Base-by-base conservation (phyloP, 1,140 invertebrate genomes). In the Leptinotarsa texana region DNA sequence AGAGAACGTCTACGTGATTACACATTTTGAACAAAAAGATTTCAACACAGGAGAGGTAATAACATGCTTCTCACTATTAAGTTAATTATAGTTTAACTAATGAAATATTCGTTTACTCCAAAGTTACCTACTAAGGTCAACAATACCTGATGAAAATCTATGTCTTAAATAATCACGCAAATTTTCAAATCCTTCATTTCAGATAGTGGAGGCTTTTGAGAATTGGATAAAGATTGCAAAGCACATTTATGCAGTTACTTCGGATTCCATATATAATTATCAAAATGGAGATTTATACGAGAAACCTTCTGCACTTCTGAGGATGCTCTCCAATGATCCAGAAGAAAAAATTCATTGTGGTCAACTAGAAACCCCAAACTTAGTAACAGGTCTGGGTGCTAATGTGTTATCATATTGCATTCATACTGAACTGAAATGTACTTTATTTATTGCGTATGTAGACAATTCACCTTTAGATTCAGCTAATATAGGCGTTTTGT, bases 391-490 rank as follows among this genome's bases (percentile, higher is more conserved):
- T 17, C 69, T 83, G 51, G 75, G 76, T 63, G 80, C 81, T 33
- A 73, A 61, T 47, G 70, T 82, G 21, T 74, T 82, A 15, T 77
- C 79, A 18, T 83, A 80, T 69, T 83, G 76, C 71, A 67, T 79
- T 51, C 75, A 79, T 67, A 75, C 51, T 27, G 69, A 61, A 11
- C n/a, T 72, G 4, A 76, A 75, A 61, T 78, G 78, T 71, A 76
- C 69, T 21, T 79, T 82, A 63, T 82, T 78, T 76, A 70, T 82
- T 22, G 72, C 75, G 0, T 82, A 79, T 73, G 72, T 78, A 62
- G 80, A 82, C 63, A 74, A 76, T 15, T 71, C 75, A 13, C 79
- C 79, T n/a, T 73, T 82, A 65, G 81, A 82, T 76, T 82, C 82
- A 42, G 21, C 79, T 27, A 83, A 80, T 80, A 71, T 75, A 13